Base-by-base conservation (phyloP, 2,113 vertebrate genomes). In the Chroicocephalus ridibundus region DNA sequence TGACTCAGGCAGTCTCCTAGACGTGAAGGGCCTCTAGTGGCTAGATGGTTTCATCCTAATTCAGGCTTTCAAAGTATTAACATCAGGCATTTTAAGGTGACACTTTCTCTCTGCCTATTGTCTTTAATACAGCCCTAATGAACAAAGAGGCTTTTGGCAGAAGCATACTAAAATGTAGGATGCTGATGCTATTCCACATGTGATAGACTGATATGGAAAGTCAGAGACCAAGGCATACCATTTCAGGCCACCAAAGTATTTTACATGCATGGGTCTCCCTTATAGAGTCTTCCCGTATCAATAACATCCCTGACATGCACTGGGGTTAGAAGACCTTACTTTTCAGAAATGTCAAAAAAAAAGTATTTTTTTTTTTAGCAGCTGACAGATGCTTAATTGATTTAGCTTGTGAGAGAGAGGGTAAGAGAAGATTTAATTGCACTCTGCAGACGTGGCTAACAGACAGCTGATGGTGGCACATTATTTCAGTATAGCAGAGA, bases 11-110 rank as follows among this genome's bases (percentile, higher is more conserved):
- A 44, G 82, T 95, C 66, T 93, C 86, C 86, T 94, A 88, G 89
- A 62, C 92, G 1, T 71, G 82, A 95, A 96, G 93, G 97, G 90
- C 97, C 97, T 96, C 97, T 98, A 97, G 97, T 96, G 98, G 97
- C 84, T 83, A 42, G 75, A 62, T 60, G 31, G 47, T 85, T 29
- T 94, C 44, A 44, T 83, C 14, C 11, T 38, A 55, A 32, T 5
- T 71, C 14, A 52, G 24, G 8, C 16, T 89, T 94, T 94, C 38
- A 18, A 44, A 58, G 19, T 52, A 65, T 44, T 82, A 25, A 52
- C 36, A 72, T 62, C 27, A 64, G 24, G 3, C 27, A 46, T 61
- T 88, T 78, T 52, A 66, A 94, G 27, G 17, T 82, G 34, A 47
- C 13, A 22, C 4, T 75, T 78, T 60, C 51, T 84, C 46, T 38